Base-by-base conservation (phyloP, 1,140 invertebrate species). In the Globodera rostochiensis region DNA sequence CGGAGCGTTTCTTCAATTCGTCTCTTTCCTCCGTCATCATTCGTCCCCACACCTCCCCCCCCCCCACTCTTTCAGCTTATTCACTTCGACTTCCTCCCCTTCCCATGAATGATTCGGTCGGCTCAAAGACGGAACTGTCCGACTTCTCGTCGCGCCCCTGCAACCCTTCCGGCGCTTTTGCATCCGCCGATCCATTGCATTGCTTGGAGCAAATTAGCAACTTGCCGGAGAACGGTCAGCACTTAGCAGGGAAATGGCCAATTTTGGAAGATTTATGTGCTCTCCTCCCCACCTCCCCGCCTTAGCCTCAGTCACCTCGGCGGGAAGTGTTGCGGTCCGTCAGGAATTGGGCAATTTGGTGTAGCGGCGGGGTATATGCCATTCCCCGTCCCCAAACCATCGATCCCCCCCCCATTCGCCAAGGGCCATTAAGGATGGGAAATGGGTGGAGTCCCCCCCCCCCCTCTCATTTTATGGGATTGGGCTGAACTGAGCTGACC, bases 301-400 rank as follows among this genome's bases (percentile, higher is more conserved):
- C 57, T 19, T 36, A 36, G 25, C 25, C 11, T 60, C 15, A 19
- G 5, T 19, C 57, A 60, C 57, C 57, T 71, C 25, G 69, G 25
- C 25, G 69, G 69, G 69, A 71, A 45, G 69, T 71, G 69, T 71
- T 71, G 69, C 69, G 69, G 69, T 71, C 69, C 25, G 25, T 47
- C 69, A 71, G 69, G 69, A 71, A 71, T 71, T 71, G 69, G 69
- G 69, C 69, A 71, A 71, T 71, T 71, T 71, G 69, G 25, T 36
- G 25, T 36, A 36, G 69, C 69, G 69, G 69, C 9, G 69, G 69
- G 46, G 36, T 71, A 71, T 71, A 45, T 71, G 69, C 69, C 69
- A 47, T 71, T 47, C 69, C 25, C 69, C 69, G 69, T 60, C 57
- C 57, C 57, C 57, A 60, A 60, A 6, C 57, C 57, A 60, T 60